Base-by-base conservation (phyloP, 2,888 invertebrate species). In the Ctenicera cuprea region DNA sequence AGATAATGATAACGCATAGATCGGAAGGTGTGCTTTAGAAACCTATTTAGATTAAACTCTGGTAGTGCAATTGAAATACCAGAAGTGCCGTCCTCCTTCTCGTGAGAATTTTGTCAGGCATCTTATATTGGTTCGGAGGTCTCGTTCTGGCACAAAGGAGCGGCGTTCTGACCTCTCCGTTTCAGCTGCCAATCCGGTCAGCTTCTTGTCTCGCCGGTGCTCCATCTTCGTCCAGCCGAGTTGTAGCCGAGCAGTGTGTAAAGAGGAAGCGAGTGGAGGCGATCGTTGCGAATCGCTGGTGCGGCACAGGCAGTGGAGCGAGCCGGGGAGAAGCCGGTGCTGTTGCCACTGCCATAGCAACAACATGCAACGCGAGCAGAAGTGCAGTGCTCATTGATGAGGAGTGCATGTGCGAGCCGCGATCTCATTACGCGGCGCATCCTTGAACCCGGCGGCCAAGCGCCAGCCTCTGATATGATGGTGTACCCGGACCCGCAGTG, bases 401-500 rank as follows among this genome's bases (percentile, higher is more conserved):
- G 84, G 81, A 84, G 85, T 83, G 84, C 84, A 84, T 85, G 86
- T 84, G 82, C 83, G 78, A 82, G 82, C 82, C 84, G 85, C 84
- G 85, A 85, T 82, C 82, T 84, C 77, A 83, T 83, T 78, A 81
- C 84, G 84, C 84, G 84, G 83, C 83, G 82, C 82, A 83, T 84
- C 79, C 82, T 83, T 80, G 84, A 84, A 79, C 83, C 83, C 77
- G 79, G 79, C 80, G 83, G 80, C 78, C 74, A 73, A 73, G 73
- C 68, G 80, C 79, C 76, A 73, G 82, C 80, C 77, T 80, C 82
- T 76, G 82, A 83, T 80, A 87, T 87, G 87, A 90, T 90, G 90
- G 91, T 91, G 85, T 91, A 91, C 87, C 91, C 91, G 82, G 91
- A 91, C 87, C 88, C 90, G 82, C 90, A 90, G 88, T 88, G 90